These are phyloP conservation scores for Incurvaria masculella DNA, from an alignment of 2,888 invertebrate species.

Conservation along the genomic window DNA sequence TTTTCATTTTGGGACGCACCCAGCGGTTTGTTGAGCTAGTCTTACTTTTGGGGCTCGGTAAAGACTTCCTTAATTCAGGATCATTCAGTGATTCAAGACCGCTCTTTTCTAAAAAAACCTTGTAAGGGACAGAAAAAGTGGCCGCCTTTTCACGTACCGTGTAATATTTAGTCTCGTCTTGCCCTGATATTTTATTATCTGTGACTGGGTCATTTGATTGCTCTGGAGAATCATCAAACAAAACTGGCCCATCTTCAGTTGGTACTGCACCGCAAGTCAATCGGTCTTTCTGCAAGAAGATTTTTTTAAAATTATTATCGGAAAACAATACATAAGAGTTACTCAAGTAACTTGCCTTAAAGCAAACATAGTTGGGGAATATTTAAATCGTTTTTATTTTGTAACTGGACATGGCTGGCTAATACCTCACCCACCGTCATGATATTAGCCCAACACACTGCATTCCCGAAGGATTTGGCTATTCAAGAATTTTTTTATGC, in stretches of 20 bases:
- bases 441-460: too few species aligned
- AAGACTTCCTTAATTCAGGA: background rate
- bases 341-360: too few species aligned
- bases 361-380: background rate
- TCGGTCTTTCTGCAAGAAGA: constrained; percentile 47
- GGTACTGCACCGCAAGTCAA: constrained; percentile 55
- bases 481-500: background rate
- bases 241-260: constrained; percentile 44
- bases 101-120: background rate
- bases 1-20: too few species aligned
- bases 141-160: background rate
- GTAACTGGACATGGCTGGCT: too few species aligned
- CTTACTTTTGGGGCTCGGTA: background rate
- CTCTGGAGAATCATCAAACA: constrained; percentile 23
- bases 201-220: constrained; percentile 18
- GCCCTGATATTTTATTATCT: constrained; percentile 26
- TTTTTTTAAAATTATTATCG: background rate
- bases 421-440: too few species aligned
- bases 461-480: background rate
- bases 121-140: background rate
- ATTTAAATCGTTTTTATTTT: background rate
- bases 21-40: too few species aligned
- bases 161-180: background rate
- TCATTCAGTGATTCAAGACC: background rate
- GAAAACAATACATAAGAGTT: constrained; percentile 1